Evolutionary conservation across 2,888 invertebrate species (phyloP).

Genomic region (Xanthostigma xanthostigma): DNA sequence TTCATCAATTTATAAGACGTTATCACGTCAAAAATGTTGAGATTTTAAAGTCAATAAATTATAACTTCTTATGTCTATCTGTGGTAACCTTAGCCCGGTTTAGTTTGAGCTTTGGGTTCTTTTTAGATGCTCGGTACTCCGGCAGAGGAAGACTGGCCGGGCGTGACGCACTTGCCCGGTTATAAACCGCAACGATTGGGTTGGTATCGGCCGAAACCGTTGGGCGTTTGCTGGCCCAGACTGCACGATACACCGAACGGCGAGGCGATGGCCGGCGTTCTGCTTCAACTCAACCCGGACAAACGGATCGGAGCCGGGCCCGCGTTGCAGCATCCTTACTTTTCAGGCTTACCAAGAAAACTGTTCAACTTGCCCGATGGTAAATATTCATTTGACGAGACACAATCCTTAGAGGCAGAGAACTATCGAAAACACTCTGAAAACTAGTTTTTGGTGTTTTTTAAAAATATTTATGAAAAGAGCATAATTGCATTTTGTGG

Average conservation of each 20-base stretch:
- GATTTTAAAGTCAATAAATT: too few relatives aligned
- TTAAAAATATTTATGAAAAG: too few relatives aligned
- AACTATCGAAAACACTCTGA: too few relatives aligned
- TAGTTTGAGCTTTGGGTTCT: not conserved
- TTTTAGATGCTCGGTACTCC: slow-evolving; percentile 82
- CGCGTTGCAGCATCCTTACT: slow-evolving; percentile 82
- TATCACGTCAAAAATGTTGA: too few relatives aligned
- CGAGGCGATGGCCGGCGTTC: slow-evolving; percentile 70
- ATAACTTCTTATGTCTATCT: too few relatives aligned
- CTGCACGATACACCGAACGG: slow-evolving; percentile 81
- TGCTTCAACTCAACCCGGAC: slow-evolving; percentile 76
- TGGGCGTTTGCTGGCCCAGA: slow-evolving; percentile 79
- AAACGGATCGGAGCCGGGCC: slow-evolving; percentile 74
- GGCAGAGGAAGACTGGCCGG: slow-evolving; percentile 84
- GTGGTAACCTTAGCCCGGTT: too few relatives aligned
- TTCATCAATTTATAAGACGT: too few relatives aligned
- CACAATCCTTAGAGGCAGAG: too few relatives aligned
- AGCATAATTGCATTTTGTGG: too few relatives aligned
- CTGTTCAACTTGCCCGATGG: slow-evolving; percentile 86
- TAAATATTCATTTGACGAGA: slow-evolving; percentile 31
- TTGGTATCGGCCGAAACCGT: slow-evolving; percentile 56
- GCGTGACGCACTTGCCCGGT: slow-evolving; percentile 74
- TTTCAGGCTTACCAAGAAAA: slow-evolving; percentile 76
- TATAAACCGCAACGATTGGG: slow-evolving; percentile 65
- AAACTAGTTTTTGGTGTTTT: too few relatives aligned